Evolutionary conservation across 2,797 vertebrate genomes (phyloP).

Genomic region (Sebastes nivosus): DNA sequence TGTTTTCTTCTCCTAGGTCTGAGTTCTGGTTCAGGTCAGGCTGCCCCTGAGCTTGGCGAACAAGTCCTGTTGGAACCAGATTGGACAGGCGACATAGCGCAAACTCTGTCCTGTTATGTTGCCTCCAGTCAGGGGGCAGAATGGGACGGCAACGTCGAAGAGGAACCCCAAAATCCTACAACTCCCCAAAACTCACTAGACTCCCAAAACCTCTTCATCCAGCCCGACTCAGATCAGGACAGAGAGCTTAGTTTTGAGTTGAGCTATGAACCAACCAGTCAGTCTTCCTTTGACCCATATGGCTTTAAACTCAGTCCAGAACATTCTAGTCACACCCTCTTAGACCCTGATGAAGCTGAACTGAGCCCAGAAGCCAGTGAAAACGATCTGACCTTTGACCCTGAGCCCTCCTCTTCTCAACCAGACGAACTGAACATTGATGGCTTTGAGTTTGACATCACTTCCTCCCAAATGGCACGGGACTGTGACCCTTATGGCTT

Average conservation of each 20-base stretch:
- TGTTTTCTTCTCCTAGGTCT: constrained; percentile 42
- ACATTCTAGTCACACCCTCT: constrained; percentile 71
- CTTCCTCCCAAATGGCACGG: constrained; percentile 39
- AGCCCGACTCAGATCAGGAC: constrained; percentile 33
- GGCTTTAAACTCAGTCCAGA: constrained; percentile 81
- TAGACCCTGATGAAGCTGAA: constrained; percentile 72
- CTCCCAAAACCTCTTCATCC: constrained; percentile 23
- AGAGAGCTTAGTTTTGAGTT: constrained; percentile 60
- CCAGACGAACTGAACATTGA: constrained; percentile 48
- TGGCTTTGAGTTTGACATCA: constrained; percentile 52
- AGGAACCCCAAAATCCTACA: constrained; percentile 6
- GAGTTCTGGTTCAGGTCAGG: constrained; percentile 1
- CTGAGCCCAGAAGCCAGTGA: constrained; percentile 62
- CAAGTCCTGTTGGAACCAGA: not conserved
- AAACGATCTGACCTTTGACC: constrained; percentile 57
- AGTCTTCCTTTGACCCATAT: constrained; percentile 76
- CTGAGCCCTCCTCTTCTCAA: constrained; percentile 42
- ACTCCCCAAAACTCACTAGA: constrained; percentile 40
- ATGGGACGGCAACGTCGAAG: not conserved
- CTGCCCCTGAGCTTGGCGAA: not conserved
- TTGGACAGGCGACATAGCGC: not conserved
- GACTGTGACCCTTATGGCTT: constrained; percentile 75
- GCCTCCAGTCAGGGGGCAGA: not conserved
- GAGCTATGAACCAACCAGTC: constrained; percentile 58
- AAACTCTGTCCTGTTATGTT: not conserved